Percentiles rank a stretch among this genome's conserved stretches.
phyloP scores from a whole-genome alignment of 1,140 invertebrate species.

The Cheumatopsyche charites region DNA sequence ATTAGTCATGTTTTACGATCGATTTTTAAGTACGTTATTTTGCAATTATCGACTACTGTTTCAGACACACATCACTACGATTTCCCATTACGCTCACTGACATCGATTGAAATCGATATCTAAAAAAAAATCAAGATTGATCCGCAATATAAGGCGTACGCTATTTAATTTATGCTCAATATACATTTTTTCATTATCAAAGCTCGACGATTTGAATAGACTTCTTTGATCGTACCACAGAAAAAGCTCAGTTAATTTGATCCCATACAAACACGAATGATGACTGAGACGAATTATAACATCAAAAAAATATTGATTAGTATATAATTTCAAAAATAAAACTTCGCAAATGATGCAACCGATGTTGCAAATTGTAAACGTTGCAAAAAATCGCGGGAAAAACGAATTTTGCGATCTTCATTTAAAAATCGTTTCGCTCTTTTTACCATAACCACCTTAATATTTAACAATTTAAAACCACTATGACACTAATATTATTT shows the following conservation, averaged over 20 bases:
- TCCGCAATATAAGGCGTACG: neutral
- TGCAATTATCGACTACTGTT: slow-evolving; percentile 10
- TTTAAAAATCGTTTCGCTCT: too few relatives aligned
- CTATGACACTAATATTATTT: too few relatives aligned
- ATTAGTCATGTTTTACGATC: slow-evolving; percentile 24
- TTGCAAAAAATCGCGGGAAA: too few relatives aligned
- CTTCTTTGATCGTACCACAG: neutral
- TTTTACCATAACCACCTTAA: too few relatives aligned
- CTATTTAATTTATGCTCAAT: neutral
- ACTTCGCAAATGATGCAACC: too few relatives aligned
- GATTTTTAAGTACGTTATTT: neutral
- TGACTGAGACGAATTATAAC: neutral
- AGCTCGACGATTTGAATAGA: neutral
- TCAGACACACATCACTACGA: neutral
- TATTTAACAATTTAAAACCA: too few relatives aligned
- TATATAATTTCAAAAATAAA: too few relatives aligned
- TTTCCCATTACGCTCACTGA: slow-evolving; percentile 3
- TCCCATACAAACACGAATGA: neutral
- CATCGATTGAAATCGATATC: slow-evolving; percentile 17
- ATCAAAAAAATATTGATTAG: too few relatives aligned
- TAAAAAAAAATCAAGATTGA: slow-evolving; percentile 7
- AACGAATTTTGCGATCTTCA: too few relatives aligned
- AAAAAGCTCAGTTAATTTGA: neutral
- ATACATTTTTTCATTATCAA: neutral
- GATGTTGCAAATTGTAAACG: too few relatives aligned